Conservation (phyloP, 2,797 vertebrate genomes). For the Leptoclinus maculatus region DNA sequence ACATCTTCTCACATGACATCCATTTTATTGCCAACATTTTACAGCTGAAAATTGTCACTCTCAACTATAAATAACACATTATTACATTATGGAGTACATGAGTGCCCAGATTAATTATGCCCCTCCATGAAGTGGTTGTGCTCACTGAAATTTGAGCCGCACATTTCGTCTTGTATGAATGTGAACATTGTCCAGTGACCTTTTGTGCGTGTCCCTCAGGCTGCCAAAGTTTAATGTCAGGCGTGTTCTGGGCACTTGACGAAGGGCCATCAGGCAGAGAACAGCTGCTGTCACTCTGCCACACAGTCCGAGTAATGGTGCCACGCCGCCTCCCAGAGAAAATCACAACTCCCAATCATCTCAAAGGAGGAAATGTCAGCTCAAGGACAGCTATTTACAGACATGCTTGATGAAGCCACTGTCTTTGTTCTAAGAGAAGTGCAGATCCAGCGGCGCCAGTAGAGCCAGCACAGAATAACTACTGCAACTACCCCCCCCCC, state of each 20-base stretch:
- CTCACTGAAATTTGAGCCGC: constrained; percentile 9
- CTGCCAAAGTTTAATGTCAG: constrained; percentile 34
- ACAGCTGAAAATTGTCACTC: not conserved
- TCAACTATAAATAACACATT: constrained; percentile 5
- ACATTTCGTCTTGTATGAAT: constrained; percentile 32
- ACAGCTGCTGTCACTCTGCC: constrained; percentile 47
- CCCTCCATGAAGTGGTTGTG: constrained; percentile 1
- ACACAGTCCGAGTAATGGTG: constrained; percentile 38
- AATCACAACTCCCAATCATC: constrained; percentile 61
- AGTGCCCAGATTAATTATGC: constrained; percentile 4
- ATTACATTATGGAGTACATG: not conserved
- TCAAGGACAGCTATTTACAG: constrained; percentile 79
- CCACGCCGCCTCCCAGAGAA: constrained; percentile 56
- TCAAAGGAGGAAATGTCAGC: constrained; percentile 66
- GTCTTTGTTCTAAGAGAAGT: constrained; percentile 4
- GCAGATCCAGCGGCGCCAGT: constrained; percentile 4
- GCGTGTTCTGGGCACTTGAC: constrained; percentile 16
- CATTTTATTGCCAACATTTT: not conserved
- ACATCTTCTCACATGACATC: not conserved
- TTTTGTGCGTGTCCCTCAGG: constrained; percentile 36
- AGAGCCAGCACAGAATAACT: not conserved
- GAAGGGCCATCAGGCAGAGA: constrained; percentile 32
- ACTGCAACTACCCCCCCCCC: not conserved
- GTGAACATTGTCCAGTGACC: constrained; percentile 57
- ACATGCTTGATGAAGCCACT: constrained; percentile 41